Evolutionary conservation across 2,888 invertebrate genomes (phyloP).

Genomic region (Autographa gamma): DNA sequence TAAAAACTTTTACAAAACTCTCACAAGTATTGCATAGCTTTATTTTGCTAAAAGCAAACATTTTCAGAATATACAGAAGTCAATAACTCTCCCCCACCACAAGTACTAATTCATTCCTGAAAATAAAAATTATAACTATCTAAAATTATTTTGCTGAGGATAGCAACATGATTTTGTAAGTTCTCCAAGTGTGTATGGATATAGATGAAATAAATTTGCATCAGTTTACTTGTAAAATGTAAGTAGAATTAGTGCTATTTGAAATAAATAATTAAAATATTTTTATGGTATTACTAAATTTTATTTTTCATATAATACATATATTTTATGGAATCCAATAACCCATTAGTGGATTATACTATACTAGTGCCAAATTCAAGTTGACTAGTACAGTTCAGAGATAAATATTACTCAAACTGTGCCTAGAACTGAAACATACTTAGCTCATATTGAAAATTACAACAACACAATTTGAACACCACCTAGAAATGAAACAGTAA

Average conservation of each 20-base stretch:
- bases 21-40: conserved; percentile 39
- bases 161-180: conserved; percentile 3
- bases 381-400: conserved; percentile 33
- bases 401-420: conserved; percentile 30
- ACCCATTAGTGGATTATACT: conserved; percentile 57
- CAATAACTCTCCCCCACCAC: conserved; percentile 5
- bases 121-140: conserved; percentile 7
- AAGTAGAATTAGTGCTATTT: conserved; percentile 20
- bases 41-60: conserved; percentile 41
- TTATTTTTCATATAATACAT: conserved; percentile 59
- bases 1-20: conserved; percentile 49
- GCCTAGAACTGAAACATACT: conserved; percentile 36
- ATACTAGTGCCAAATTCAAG: conserved; percentile 54
- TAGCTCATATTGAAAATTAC: conserved; percentile 42
- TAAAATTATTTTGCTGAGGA: background rate
- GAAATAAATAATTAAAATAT: conserved; percentile 48
- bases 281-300: conserved; percentile 56
- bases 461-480: conserved; percentile 58
- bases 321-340: conserved; percentile 58
- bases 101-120: conserved; percentile 8
- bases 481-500: conserved; percentile 52
- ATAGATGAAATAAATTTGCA: background rate
- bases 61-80: conserved; percentile 39
- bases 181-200: background rate
- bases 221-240: conserved; percentile 7